phyloP scores from a whole-genome alignment of 2,113 vertebrate genomes.

The Salvelinus sp. region DNA sequence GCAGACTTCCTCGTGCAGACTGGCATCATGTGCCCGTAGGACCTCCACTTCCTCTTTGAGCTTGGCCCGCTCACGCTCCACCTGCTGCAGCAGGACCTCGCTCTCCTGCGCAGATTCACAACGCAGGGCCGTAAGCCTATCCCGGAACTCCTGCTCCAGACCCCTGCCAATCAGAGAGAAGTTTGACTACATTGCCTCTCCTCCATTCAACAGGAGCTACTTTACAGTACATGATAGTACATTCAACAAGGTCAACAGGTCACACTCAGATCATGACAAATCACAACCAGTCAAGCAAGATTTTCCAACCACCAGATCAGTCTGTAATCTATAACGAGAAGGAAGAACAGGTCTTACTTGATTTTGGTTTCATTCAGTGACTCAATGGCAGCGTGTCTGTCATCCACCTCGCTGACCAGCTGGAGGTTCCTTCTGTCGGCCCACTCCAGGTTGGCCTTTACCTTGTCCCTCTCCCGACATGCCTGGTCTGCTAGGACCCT shows the following conservation, averaged over 20 bases:
- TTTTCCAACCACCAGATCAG: not conserved
- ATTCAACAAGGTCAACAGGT: no score
- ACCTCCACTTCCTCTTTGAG: constrained; percentile 73
- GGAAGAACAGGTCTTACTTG: constrained; percentile 69
- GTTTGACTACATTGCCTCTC: not conserved
- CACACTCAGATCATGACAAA: not conserved
- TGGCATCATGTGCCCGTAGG: constrained; percentile 67
- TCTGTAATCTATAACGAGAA: not conserved
- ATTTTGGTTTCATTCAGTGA: constrained; percentile 80
- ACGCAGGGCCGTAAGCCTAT: constrained; percentile 70
- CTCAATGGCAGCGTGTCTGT: constrained; percentile 77
- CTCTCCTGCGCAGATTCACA: constrained; percentile 79
- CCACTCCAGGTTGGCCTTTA: constrained; percentile 75
- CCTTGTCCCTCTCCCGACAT: constrained; percentile 81
- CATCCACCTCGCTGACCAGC: constrained; percentile 83
- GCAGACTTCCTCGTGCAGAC: constrained; percentile 75
- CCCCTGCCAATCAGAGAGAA: constrained; percentile 68
- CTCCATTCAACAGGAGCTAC: not conserved
- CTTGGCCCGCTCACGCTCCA: constrained; percentile 55
- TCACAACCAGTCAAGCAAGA: not conserved
- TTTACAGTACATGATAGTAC: no score
- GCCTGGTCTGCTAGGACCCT: constrained; percentile 80
- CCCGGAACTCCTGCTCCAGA: constrained; percentile 81
- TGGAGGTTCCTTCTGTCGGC: constrained; percentile 80
- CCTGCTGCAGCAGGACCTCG: constrained; percentile 80